Evolutionary conservation across 2,113 vertebrate genomes (phyloP), one percentile per base, ranked within the genome.

Genomic region (Pseudorectes ferrugineus): DNA sequence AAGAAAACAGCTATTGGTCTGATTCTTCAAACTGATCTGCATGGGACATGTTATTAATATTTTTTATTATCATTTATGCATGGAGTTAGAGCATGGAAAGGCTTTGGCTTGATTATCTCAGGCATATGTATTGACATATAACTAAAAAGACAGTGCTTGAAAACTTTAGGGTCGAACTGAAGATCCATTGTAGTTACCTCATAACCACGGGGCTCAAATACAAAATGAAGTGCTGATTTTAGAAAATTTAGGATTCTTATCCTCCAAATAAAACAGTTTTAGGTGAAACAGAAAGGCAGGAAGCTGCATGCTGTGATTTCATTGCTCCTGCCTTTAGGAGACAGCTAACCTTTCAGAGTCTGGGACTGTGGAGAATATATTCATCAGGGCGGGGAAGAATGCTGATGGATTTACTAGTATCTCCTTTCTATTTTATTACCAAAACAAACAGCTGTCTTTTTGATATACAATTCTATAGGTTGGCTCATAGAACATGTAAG

Each of bases 361-460:
- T 88, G 59, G 22, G 20, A 67, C 55, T 89, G 43, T 40, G 68
- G 40, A 91, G 76, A 92, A 94, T 83, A 35, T 86, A 84, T 92
- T 92, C 68, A 84, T 93, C 83, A 45, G 52, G 79, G 76, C 84
- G 59, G 52, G n/a, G 45, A 86, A 74, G 48, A 71, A 48, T 13
- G 49, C 43, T 86, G 86, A 86, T 78, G n/a, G 91, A 93, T 96
- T 95, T 96, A 93, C 76, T 74, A 43, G 46, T 25, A 66, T 88
- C 75, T 94, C 80, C 66, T 92, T 82, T 89, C 74, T 76, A 29
- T 88, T 97, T 94, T 93, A 96, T 80, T 93, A 92, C 88, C 82
- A 92, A 93, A 96, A 94, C 96, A 96, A 95, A 73, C 65, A 94
- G 54, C 67, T 95, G 79, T 83, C 88, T 94, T 83, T 80, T 77